Conservation (phyloP, 2,888 invertebrate species). For the Beris chalybata region DNA sequence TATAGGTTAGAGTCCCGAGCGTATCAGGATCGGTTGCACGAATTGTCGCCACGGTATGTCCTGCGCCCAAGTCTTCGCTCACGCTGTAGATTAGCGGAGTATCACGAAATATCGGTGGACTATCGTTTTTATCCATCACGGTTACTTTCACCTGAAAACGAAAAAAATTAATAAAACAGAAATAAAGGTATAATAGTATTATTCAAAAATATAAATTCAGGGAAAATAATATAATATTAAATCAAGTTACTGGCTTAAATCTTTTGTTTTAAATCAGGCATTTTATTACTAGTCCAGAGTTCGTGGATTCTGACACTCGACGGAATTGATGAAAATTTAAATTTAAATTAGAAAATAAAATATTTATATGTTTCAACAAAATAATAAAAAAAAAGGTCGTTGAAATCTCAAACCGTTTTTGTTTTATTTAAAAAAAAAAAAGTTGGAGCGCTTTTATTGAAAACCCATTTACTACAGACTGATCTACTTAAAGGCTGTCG, state of each 20-base stretch:
- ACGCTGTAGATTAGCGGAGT: conserved; percentile 73
- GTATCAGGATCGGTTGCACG: conserved; percentile 85
- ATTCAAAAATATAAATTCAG: too few species aligned
- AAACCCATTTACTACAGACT: too few species aligned
- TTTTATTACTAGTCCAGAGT: too few species aligned
- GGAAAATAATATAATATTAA: not conserved
- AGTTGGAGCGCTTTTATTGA: too few species aligned
- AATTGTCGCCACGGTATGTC: conserved; percentile 75
- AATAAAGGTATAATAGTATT: conserved; percentile 11
- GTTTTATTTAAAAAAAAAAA: too few species aligned
- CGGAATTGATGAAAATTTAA: too few species aligned
- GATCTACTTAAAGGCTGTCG: too few species aligned
- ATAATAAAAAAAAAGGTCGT: too few species aligned
- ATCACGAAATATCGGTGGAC: conserved; percentile 84
- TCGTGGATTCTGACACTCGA: too few species aligned
- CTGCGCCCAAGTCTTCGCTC: conserved; percentile 83
- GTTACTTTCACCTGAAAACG: conserved; percentile 78
- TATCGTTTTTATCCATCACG: conserved; percentile 90
- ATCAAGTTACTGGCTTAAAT: not conserved
- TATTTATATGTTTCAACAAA: too few species aligned
- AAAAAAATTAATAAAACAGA: conserved; percentile 36
- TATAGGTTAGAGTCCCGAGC: conserved; percentile 75
- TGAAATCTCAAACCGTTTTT: too few species aligned
- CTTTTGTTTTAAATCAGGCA: not conserved
- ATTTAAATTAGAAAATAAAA: too few species aligned